Evolutionary conservation across 2,113 vertebrate genomes (phyloP), one percentile per base, ranked within the genome.

Genomic region (Chionodraco myersi): DNA sequence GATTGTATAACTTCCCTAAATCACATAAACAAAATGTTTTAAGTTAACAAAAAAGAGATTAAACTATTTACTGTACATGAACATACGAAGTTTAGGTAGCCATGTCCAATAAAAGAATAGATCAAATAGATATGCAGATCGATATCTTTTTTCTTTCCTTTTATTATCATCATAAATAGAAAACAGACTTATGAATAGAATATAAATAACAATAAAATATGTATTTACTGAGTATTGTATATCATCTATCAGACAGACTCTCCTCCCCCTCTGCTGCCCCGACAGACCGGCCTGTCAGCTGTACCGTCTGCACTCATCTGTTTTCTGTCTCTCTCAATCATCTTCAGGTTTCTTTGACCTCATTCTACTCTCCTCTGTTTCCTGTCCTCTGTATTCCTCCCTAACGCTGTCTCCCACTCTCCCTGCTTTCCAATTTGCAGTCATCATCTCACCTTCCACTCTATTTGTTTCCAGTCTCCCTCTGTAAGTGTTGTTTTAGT

Each of bases 391-490:
- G 34, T 57, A 51, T 61, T 23, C 74, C 49, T 64, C 65, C 71
- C 69, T 58, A 47, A 1, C 60, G 44, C 60, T 41, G 6, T 36
- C 41, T 49, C 48, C 23, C 10, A 23, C 83, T 83, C 81, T 86
- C 60, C 45, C 84, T 57, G 3, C 72, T 9, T 45, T 72, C 69
- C 60, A 71, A 79, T 89, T 89, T 76, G 13, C 60, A 63, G 48
- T 65, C 72, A 72, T 87, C 63, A 44, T 73, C 67, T 83, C 71
- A 82, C 74, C 72, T 74, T 80, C 59, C 54, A 45, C 51, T 13
- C 67, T 69, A 51, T 87, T 90, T 88, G 68, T 79, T 87, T 80
- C 76, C 60, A 76, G 52, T 77, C 68, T 58, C 58, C 8, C 73
- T 72, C 60, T 48, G 82, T 52, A 63, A 58, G 56, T 63, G 48